Evolutionary conservation across 2,797 vertebrate genomes (phyloP), one percentile per base, ranked within the genome.

Genomic region (Xenentodon cancila): DNA sequence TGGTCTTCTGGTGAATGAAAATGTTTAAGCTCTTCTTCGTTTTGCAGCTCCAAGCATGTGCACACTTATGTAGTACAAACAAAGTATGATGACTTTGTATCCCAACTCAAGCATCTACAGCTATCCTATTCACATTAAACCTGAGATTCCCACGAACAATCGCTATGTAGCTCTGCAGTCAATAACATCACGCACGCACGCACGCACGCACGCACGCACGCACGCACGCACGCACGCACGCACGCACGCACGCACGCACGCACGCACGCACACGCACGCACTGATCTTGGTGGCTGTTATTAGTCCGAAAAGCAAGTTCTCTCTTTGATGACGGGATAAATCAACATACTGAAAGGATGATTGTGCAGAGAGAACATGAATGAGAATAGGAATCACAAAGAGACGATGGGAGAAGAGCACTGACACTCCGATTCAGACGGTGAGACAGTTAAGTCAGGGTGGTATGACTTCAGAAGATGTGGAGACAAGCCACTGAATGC

Each of bases 251-350:
- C 25, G 25, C 25, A 25, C 25, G 25, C 25, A 25, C 25, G 25
- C 25, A 25, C 25, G 25, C 25, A 25, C 25, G 25, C 25, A 25
- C 25, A 5, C 25, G 25, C 5, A 25, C 25, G 25, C 77, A 68
- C 86, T 79, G 65, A 80, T 83, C 82, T 80, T 53, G 7, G 66
- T 40, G 50, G 80, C 52, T 69, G 77, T 89, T 86, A 87, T 89
- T 84, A 84, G 86, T 85, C 79, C 83, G 80, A 77, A 87, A 81
- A 84, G 78, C 68, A 77, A 72, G 85, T 84, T 68, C 73, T 75
- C 79, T 77, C 73, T 72, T 87, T 81, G 82, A 81, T 82, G 83
- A 83, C 75, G 67, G 80, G 79, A 84, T 88, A 86, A 82, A 91
- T 88, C 83, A 87, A 59, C 64, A 57, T 52, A 3, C 57, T 73